phyloP scores from a whole-genome alignment of 2,113 vertebrate species.

The Empidonax traillii region DNA sequence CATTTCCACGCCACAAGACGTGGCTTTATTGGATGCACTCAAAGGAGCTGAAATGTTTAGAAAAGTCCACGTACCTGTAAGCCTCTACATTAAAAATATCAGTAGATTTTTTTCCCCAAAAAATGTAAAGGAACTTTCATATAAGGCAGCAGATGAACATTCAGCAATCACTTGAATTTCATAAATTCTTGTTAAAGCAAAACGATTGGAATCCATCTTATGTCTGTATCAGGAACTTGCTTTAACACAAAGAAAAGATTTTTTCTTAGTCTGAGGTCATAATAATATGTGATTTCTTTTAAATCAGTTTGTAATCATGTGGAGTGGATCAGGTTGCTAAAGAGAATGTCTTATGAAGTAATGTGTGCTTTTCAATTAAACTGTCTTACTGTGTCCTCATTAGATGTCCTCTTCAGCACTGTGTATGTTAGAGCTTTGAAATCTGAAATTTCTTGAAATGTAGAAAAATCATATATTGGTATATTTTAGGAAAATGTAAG shows the following conservation, averaged over 20 bases:
- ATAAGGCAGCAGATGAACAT: neutral
- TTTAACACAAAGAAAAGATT: neutral
- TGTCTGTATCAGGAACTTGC: neutral
- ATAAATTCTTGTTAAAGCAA: neutral
- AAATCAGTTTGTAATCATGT: neutral
- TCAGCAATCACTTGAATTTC: neutral
- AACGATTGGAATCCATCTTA: neutral
- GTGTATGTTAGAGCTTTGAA: neutral
- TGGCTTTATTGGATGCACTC: constrained; percentile 89
- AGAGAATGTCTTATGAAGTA: neutral
- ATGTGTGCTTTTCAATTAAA: neutral
- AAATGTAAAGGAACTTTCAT: neutral
- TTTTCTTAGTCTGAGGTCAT: neutral
- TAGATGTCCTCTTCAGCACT: neutral
- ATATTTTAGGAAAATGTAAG: neutral
- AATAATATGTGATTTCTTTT: neutral
- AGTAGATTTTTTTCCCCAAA: neutral
- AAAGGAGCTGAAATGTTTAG: constrained; percentile 96
- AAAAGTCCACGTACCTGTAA: constrained; percentile 94
- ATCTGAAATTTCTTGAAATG: neutral
- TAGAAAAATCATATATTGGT: neutral
- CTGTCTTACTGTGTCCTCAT: neutral
- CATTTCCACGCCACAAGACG: constrained; percentile 94
- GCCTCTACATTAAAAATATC: constrained; percentile 13
- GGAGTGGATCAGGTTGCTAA: neutral